Base-by-base conservation (phyloP, 1,140 invertebrate species). In the Meloidogyne exigua region DNA sequence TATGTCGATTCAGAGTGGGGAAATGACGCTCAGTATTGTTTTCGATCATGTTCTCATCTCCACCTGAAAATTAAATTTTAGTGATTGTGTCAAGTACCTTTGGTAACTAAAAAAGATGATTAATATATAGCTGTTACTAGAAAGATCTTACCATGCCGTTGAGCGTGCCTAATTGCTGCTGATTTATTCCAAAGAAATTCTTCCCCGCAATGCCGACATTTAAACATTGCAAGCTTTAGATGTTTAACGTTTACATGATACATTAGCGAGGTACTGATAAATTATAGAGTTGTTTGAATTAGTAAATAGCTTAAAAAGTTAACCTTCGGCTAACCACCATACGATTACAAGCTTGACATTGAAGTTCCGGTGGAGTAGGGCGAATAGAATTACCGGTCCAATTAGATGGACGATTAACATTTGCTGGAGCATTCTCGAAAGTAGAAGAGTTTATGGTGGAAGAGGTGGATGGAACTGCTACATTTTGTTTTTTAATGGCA, bases 201-300 rank as follows among this genome's bases (percentile, higher is more conserved):
- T n/a, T 73, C 72, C 0, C 72, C 72, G 18, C 72, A 73, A 15
- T 73, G 42, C 39, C 65, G 62, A 64, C 72, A 73, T 39, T 73
- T 73, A 65, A 73, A 73, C 32, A 73, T 57, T 39, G 72, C 49
- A 62, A 73, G 28, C 65, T 73, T 73, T 62, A 73, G 72, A 28
- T 79, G 76, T 49, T 78, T 78, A 12, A 77, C 78, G 26, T 80
- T 80, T 7, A 77, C 79, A 36, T 80, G 79, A 68, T 80, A 80
- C 25, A 80, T 74, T 26, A 80, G 68, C 15, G 72, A 76, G 26
- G 76, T 75, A 57, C 79, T 63, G 36, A 39, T 39, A 39, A 39
- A 39, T 39, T 39, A 3, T 3, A 3, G 3, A 10, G 36, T 9
- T 39, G 10, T 39, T 39, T n/a, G n/a, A n/a, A n/a, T n/a, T 39